A percentile compares a stretch with the other conserved stretches of the same genome.
These are phyloP conservation scores for crab-eating macaque (Macaca fascicularis) DNA, from an alignment of 2,113 vertebrate species.

Conservation along the genomic window DNA sequence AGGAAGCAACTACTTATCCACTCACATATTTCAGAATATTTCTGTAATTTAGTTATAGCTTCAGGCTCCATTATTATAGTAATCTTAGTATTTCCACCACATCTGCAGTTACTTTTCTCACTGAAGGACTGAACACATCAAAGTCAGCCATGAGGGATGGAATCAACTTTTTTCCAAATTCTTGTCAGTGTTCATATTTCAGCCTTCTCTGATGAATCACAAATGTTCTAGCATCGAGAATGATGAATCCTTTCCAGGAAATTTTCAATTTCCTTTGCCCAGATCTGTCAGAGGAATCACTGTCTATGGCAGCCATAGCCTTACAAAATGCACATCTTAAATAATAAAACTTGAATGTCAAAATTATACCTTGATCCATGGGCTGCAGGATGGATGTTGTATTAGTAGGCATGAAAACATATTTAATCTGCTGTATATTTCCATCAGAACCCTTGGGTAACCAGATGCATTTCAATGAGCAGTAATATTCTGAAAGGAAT, in stretches of 20 bases:
- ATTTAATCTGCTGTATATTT: not conserved
- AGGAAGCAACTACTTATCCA: not conserved
- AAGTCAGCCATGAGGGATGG: not conserved
- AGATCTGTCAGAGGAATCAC: not conserved
- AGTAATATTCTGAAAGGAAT: not conserved
- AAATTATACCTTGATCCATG: not conserved
- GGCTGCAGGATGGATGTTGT: not conserved
- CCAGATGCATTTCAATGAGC: not conserved
- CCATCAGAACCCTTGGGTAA: not conserved
- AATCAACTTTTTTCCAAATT: not conserved
- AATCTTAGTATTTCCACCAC: not conserved
- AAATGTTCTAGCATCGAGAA: not conserved
- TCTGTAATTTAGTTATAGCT: not conserved
- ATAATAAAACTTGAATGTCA: not conserved
- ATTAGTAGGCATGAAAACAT: not conserved
- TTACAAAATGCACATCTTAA: not conserved
- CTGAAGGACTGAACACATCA: not conserved
- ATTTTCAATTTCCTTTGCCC: not conserved
- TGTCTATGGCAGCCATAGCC: not conserved
- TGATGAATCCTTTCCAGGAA: not conserved
- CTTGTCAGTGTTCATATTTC: not conserved
- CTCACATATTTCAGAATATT: not conserved
- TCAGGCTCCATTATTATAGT: not conserved
- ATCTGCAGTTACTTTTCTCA: not conserved
- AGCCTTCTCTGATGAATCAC: not conserved